Conservation (phyloP, 2,888 invertebrate genomes). For the Azorinus chamasolen region DNA sequence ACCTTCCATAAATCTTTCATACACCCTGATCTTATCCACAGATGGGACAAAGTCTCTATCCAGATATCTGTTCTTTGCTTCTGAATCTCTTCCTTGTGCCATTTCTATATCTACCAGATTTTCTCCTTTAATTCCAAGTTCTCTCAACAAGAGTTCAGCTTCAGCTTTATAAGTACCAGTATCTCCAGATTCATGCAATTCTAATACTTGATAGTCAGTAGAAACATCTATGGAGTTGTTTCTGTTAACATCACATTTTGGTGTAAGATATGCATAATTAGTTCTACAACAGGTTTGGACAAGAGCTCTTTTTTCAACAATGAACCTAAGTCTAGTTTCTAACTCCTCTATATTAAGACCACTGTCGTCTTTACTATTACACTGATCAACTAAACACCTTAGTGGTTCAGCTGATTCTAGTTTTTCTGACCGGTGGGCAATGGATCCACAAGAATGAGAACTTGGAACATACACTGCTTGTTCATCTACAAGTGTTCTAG, state of each 20-base stretch:
- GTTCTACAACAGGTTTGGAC: not conserved
- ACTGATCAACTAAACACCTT: too few species aligned
- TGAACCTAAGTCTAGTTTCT: too few species aligned
- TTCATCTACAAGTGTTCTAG: too few species aligned
- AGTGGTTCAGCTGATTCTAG: too few species aligned
- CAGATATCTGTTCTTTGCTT: not conserved
- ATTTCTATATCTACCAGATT: not conserved
- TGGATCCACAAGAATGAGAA: too few species aligned
- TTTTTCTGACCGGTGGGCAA: too few species aligned
- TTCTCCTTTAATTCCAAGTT: not conserved
- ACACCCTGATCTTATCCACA: constrained; percentile 44
- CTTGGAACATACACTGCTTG: too few species aligned
- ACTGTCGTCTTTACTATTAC: too few species aligned
- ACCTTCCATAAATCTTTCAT: constrained; percentile 44
- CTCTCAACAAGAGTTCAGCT: too few species aligned
- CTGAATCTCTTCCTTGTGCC: constrained; percentile 4
- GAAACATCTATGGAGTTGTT: not conserved
- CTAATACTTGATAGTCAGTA: constrained; percentile 1
- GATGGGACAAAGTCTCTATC: constrained; percentile 13
- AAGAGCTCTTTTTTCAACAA: constrained; percentile 5
- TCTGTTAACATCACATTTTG: constrained; percentile 1
- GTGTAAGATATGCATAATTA: not conserved
- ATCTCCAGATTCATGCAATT: not conserved
- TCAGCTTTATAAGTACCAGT: not conserved
- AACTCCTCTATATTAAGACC: too few species aligned